Evolutionary conservation across 2,888 invertebrate genomes (phyloP), one percentile per base, ranked within the genome.

Genomic region (Marasmarcha lunaedactyla): DNA sequence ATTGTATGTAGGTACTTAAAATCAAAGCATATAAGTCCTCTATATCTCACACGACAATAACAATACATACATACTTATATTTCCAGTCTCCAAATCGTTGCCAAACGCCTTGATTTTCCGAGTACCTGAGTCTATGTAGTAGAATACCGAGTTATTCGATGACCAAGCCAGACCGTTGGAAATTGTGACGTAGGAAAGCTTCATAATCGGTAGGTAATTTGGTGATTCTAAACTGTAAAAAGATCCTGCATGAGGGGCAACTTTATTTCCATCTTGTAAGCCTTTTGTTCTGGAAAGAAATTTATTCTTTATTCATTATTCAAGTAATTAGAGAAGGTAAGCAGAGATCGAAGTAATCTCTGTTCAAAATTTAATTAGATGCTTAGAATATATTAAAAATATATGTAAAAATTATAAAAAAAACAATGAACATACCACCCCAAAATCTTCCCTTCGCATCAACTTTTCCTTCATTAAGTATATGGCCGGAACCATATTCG

Each of bases 91-190:
- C 35, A 83, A 52, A 50, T 90, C 78, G 54, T 84, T 92, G 55
- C 90, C 87, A 53, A 87, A 91, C 6, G 84, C 87, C 40, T 77
- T 86, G 10, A 92, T 74, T 50, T 84, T 76, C 15, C 67, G 52
- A 0, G 87, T 86, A 0, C 78, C 68, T 0, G 90, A 87, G 57
- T 92, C 92, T 34, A 89, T 89, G 63, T 88, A 91, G 62, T 87
- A 92, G 63, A 92, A 76, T 30, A 79, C 77, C 34, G 81, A 40
- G 38, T 48, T 68, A 49, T 88, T 86, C 4, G 64, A 57, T 33
- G 85, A 87, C 91, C 91, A 92, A 3, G 85, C 86, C 13, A 92
- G 56, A 0, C 92, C 92, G 52, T 92, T 92, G 35, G 91, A 90
- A 36, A 90, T 84, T 15, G 84, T 76, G 6, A 88, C 85, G 1